Base-by-base conservation (phyloP, 2,888 invertebrate genomes). In the Drosophila diplacantha region DNA sequence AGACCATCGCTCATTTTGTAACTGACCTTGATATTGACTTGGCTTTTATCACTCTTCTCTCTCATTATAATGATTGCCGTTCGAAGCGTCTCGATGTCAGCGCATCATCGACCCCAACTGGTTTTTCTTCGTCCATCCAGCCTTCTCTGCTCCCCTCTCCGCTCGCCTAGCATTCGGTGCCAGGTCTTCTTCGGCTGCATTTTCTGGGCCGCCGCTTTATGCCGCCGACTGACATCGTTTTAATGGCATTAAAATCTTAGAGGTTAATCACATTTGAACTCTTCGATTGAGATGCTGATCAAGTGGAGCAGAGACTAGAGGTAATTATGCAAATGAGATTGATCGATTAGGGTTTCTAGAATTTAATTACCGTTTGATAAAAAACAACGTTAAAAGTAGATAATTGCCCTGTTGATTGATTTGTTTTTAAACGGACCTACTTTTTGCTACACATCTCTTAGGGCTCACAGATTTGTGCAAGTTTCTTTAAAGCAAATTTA, bases 201-300 rank as follows among this genome's bases (percentile, higher is more conserved):
- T 75, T 64, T 49, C 49, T 65, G 38, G 47, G 53, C 35, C 63
- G 66, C 50, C 53, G 43, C 52, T 66, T 63, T 49, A 12, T 59
- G 34, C 44, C 63, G 72, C 69, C 73, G 46, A 43, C 60, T 71
- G 67, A 71, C 71, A 71, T 77, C 63, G 71, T 81, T 83, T 75
- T 72, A 69, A 72, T 78, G 70, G 38, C 76, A 83, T 71, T 67
- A 54, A 73, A 67, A 70, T 55, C 70, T 44, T 53, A 83, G 75
- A 83, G 83, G 80, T 80, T 83, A 78, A 75, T 83, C 81, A 80
- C 80, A 78, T 81, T 83, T 80, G 80, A 80, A 83, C 80, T 83
- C 58, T 59, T 51, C 44, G 52, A 20, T 52, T 34, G 18, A 66
- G 51, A 16, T 34, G 58, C 66, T 29, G 54, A 59, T 35, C 35